Conservation (phyloP, 2,888 invertebrate species). For the Auanema sp. region DNA sequence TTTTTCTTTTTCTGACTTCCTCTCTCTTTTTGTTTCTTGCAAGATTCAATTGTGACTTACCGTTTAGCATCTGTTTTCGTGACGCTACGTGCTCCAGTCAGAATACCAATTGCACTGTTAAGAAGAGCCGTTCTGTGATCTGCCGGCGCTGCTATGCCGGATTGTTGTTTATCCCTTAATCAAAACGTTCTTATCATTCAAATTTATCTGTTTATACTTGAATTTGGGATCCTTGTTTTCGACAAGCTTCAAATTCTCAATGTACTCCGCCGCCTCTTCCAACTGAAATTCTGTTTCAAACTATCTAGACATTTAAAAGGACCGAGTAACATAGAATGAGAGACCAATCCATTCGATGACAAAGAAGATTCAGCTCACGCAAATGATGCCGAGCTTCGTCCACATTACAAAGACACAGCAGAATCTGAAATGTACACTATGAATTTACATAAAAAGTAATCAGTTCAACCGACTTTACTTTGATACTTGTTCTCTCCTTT, state of each 20-base stretch:
- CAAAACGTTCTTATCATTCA: conserved; percentile 3
- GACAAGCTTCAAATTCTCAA: conserved; percentile 55
- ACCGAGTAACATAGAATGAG: conserved; percentile 58
- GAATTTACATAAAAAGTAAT: background rate
- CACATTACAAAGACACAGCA: conserved; percentile 53
- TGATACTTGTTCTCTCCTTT: conserved; percentile 39
- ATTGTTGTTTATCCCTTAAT: conserved; percentile 24
- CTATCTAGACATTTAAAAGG: conserved; percentile 4
- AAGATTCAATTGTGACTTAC: conserved; percentile 12
- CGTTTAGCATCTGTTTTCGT: conserved; percentile 57
- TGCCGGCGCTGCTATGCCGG: conserved; percentile 12
- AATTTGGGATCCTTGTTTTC: conserved; percentile 13
- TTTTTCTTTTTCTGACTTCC: background rate
- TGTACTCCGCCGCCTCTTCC: conserved; percentile 63
- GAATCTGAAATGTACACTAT: conserved; percentile 35
- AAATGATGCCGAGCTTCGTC: conserved; percentile 56
- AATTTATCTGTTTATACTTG: background rate
- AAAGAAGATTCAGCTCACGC: conserved; percentile 60
- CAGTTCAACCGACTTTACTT: conserved; percentile 27
- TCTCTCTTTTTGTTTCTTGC: background rate
- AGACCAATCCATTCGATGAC: conserved; percentile 55
- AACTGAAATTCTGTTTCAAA: conserved; percentile 23
- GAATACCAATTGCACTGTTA: conserved; percentile 52
- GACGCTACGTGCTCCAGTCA: conserved; percentile 53
- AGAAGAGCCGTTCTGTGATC: conserved; percentile 33